These are phyloP conservation scores for Phenganax marumi DNA, from an alignment of 92 coral and sea anemone genomes.

Conservation along the genomic window DNA sequence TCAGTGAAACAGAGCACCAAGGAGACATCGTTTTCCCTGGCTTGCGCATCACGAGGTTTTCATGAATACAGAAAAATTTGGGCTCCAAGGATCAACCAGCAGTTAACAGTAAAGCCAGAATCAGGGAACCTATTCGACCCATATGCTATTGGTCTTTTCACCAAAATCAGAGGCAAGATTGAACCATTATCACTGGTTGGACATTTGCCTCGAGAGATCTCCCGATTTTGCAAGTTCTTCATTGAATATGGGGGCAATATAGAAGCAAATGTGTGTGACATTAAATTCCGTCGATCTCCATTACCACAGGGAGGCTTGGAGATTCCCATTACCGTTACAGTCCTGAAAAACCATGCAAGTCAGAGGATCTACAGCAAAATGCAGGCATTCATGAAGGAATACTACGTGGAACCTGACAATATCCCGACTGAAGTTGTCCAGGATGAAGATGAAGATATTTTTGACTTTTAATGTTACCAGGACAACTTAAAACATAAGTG, in stretches of 20 bases:
- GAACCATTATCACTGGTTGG: too few relatives aligned
- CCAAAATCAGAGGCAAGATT: neutral
- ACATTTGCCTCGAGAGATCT: too few relatives aligned
- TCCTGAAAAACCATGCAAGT: constrained; percentile 46
- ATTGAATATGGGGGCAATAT: too few relatives aligned
- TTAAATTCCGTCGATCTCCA: constrained; percentile 46
- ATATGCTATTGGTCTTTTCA: constrained; percentile 44
- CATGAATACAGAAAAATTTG: constrained; percentile 54
- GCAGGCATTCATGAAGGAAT: constrained; percentile 59
- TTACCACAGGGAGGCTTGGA: constrained; percentile 55
- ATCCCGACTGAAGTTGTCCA: constrained; percentile 54
- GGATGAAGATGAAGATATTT: constrained; percentile 57
- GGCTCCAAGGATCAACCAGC: constrained; percentile 37
- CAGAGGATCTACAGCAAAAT: constrained; percentile 50
- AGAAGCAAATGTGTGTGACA: constrained; percentile 50
- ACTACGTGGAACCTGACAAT: constrained; percentile 57
- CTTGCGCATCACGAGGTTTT: constrained; percentile 53
- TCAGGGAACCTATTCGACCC: constrained; percentile 58
- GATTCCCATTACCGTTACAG: constrained; percentile 51
- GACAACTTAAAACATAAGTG: too few relatives aligned
- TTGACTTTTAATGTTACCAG: neutral
- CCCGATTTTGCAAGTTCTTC: too few relatives aligned
- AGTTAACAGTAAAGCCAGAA: constrained; percentile 41
- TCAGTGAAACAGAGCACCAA: constrained; percentile 56
- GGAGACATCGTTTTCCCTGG: constrained; percentile 49